phyloP scores from a whole-genome alignment of 1,140 invertebrate genomes.

The Monomorium pharaonis region DNA sequence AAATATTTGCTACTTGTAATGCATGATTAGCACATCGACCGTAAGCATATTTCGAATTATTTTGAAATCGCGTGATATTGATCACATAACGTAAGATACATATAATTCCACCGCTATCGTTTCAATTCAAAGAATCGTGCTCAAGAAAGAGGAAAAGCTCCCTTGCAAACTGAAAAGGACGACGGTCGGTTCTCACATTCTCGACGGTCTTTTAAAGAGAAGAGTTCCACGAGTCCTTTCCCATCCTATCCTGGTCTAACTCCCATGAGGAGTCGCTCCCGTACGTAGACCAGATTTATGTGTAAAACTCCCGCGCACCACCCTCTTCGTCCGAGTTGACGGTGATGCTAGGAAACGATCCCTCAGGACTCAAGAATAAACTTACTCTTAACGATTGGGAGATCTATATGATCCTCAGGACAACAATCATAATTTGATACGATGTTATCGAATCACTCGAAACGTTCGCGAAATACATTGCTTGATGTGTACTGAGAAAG shows the following conservation, averaged over 20 bases:
- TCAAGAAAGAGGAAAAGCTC: slow-evolving; percentile 16
- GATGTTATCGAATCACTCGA: neutral
- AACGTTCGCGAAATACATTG: neutral
- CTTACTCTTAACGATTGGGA: slow-evolving; percentile 78
- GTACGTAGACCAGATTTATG: slow-evolving; percentile 84
- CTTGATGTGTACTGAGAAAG: neutral
- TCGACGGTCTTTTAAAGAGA: slow-evolving; percentile 84
- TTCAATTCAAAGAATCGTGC: neutral
- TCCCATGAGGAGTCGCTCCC: slow-evolving; percentile 80
- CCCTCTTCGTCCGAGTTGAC: slow-evolving; percentile 78
- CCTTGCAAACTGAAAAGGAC: slow-evolving; percentile 51
- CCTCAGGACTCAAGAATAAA: slow-evolving; percentile 83
- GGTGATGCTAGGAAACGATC: slow-evolving; percentile 82
- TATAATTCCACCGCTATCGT: neutral
- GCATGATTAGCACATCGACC: neutral
- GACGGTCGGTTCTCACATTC: slow-evolving; percentile 69
- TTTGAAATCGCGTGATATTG: neutral
- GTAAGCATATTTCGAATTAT: neutral
- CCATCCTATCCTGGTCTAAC: slow-evolving; percentile 77
- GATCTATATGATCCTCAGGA: slow-evolving; percentile 77
- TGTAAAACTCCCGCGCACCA: slow-evolving; percentile 81
- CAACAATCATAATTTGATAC: slow-evolving; percentile 25
- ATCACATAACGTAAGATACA: neutral
- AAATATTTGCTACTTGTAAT: neutral
- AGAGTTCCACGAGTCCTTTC: slow-evolving; percentile 82